These are phyloP conservation scores for Druon quercuslanigerum DNA, from an alignment of 1,140 invertebrate genomes.

Conservation along the genomic window DNA sequence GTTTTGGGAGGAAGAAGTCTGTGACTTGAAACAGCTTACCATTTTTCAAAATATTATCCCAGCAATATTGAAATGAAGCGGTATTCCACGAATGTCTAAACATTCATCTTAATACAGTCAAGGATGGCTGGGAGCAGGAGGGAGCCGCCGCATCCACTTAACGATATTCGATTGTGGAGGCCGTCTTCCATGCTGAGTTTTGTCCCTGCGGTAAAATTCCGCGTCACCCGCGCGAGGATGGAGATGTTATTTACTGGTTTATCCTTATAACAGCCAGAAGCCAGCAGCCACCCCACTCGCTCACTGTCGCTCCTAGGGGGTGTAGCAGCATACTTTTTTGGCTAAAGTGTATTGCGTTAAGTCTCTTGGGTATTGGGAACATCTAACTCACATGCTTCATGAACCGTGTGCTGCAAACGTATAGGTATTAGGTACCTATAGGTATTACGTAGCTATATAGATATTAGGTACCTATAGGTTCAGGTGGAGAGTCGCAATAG, in stretches of 20 bases:
- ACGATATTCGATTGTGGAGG: slow-evolving; percentile 28
- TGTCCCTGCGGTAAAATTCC: slow-evolving; percentile 29
- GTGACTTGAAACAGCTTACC: slow-evolving; percentile 20
- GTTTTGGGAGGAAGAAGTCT: background rate
- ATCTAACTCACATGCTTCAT: slow-evolving; percentile 24
- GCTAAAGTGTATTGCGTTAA: slow-evolving; percentile 28
- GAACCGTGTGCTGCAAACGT: slow-evolving; percentile 2
- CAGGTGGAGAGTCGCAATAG: slow-evolving; percentile 22
- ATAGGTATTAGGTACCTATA: background rate
- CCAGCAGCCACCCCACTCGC: slow-evolving; percentile 11
- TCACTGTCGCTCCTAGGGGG: slow-evolving; percentile 7
- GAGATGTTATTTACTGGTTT: slow-evolving; percentile 31
- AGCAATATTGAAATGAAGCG: slow-evolving; percentile 29
- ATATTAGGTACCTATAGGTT: background rate
- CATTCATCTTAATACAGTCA: slow-evolving; percentile 28
- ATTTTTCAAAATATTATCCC: slow-evolving; percentile 31
- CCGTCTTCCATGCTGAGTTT: slow-evolving; percentile 16
- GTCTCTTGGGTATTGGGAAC: slow-evolving; percentile 29
- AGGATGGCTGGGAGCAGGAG: slow-evolving; percentile 14
- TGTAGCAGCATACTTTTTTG: slow-evolving; percentile 12
- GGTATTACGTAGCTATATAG: background rate
- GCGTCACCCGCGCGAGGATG: slow-evolving; percentile 3
- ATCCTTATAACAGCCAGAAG: slow-evolving; percentile 13
- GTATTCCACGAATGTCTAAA: slow-evolving; percentile 29
- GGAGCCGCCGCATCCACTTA: slow-evolving; percentile 28